phyloP scores from a whole-genome alignment of 2,888 invertebrate species.

The Mactromeris polynyma region DNA sequence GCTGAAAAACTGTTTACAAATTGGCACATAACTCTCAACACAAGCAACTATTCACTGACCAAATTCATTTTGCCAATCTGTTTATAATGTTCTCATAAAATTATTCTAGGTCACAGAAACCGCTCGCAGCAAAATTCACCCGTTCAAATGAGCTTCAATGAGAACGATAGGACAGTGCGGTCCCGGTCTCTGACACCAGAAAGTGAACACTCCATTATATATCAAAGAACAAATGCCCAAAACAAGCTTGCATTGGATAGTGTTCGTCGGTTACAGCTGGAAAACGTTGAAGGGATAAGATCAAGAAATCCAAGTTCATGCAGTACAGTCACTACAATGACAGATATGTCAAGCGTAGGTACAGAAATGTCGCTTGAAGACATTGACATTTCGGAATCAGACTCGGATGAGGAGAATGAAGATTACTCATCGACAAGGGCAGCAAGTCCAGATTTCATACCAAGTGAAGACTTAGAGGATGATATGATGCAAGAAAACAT shows the following conservation, averaged over 20 bases:
- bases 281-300: neutral
- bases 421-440: constrained; percentile 9
- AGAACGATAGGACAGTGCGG: neutral
- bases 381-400: constrained; percentile 17
- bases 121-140: neutral
- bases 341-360: neutral
- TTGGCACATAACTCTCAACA: too few relatives aligned
- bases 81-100: neutral
- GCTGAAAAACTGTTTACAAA: too few relatives aligned
- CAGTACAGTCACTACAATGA: neutral
- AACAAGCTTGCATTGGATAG: too few relatives aligned
- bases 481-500: constrained; percentile 12
- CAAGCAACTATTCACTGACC: too few relatives aligned
- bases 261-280: neutral
- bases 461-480: constrained; percentile 17
- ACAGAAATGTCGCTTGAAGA: constrained; percentile 15
- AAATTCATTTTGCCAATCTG: too few relatives aligned
- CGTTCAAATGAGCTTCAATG: neutral
- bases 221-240: too few relatives aligned
- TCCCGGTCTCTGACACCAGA: neutral
- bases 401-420: constrained; percentile 32
- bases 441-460: constrained; percentile 13
- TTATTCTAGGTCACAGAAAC: neutral
- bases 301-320: constrained; percentile 2
- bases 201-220: neutral